Percentiles rank a stretch among this genome's conserved stretches.
Conservation (phyloP, 2,888 invertebrate genomes). For the Leucozona laternaria region DNA sequence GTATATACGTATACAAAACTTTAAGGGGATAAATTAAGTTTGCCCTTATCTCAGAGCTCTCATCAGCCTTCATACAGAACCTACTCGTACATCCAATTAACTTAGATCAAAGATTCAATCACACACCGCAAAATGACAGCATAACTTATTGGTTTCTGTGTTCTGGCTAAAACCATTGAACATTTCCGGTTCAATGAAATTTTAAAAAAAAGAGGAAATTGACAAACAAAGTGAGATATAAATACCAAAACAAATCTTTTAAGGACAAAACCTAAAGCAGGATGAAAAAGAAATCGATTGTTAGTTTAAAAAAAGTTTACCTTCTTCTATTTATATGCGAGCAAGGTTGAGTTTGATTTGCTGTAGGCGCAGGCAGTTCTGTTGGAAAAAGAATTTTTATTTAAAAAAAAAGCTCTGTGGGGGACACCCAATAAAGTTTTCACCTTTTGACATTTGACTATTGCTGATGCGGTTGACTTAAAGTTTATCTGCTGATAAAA, state of each 20-base stretch:
- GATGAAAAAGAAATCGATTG: neutral
- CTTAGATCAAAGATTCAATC: constrained; percentile 38
- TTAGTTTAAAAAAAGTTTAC: neutral
- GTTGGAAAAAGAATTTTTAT: neutral
- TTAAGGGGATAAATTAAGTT: neutral
- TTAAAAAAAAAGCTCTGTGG: no score
- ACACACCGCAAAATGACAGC: constrained; percentile 43
- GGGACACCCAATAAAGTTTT: no score
- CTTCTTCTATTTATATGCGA: neutral
- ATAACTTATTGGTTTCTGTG: constrained; percentile 41
- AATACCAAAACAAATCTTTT: neutral
- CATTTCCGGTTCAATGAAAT: constrained; percentile 33
- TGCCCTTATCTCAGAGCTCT: neutral
- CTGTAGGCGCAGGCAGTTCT: neutral
- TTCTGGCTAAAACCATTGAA: constrained; percentile 23
- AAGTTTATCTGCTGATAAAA: no score
- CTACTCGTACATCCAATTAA: neutral
- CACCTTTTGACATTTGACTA: no score
- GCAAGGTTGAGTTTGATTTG: neutral
- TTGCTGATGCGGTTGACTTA: no score
- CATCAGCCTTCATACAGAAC: neutral
- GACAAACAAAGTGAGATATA: constrained; percentile 7
- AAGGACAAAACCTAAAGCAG: neutral
- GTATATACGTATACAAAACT: no score
- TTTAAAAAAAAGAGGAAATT: constrained; percentile 5